These are phyloP conservation scores for Spatula clypeata DNA, from an alignment of 2,797 vertebrate genomes.

Conservation along the genomic window DNA sequence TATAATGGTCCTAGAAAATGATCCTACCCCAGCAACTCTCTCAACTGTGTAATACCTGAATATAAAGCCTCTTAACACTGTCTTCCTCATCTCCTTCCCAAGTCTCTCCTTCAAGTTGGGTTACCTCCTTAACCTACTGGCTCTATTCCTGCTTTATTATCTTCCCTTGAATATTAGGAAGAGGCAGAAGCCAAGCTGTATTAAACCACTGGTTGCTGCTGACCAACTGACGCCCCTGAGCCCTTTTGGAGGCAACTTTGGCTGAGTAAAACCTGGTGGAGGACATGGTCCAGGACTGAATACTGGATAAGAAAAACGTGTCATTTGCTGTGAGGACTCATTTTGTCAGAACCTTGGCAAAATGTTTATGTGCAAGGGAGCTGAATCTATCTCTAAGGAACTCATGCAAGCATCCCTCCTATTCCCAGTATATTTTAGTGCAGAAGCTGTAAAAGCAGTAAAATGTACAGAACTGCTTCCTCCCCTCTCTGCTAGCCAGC, in stretches of 20 bases:
- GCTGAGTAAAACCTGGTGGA: constrained; percentile 7
- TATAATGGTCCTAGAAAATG: background rate
- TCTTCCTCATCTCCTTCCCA: background rate
- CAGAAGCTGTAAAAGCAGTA: background rate
- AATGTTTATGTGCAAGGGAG: background rate
- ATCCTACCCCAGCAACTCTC: constrained; percentile 18
- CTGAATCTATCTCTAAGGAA: background rate
- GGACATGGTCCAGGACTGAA: background rate
- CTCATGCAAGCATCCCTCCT: background rate
- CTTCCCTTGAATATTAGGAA: constrained; percentile 29
- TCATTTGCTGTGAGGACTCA: background rate
- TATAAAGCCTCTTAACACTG: constrained; percentile 15
- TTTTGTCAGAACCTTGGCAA: constrained; percentile 6
- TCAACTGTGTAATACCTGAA: background rate
- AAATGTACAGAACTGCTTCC: background rate
- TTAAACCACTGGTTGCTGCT: constrained; percentile 56
- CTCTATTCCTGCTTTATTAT: constrained; percentile 44
- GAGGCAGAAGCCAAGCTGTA: constrained; percentile 8
- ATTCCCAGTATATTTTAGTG: background rate
- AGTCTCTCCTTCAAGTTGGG: constrained; percentile 28
- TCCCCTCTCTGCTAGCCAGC: background rate
- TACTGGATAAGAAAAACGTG: background rate
- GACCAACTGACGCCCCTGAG: background rate
- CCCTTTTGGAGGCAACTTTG: background rate
- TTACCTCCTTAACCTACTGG: constrained; percentile 53